Evolutionary conservation across 2,888 invertebrate species (phyloP), one percentile per base, ranked within the genome.

Genomic region (Coelopa pilipes): DNA sequence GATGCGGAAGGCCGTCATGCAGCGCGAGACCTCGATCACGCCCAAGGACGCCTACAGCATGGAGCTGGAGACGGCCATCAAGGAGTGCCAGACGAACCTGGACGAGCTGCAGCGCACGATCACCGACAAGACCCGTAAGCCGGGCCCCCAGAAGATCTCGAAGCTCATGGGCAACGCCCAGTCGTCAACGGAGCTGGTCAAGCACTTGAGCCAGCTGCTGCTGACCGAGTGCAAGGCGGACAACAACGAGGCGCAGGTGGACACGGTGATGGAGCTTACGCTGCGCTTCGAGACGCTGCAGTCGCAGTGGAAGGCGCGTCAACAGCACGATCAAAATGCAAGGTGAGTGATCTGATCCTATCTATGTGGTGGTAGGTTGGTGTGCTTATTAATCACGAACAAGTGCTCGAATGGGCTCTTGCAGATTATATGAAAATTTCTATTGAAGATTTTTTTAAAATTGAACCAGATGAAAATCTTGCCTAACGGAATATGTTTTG

Each of bases 31-130:
- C 0, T 92, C 92, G 15, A 91, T 93, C 76, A 94, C 94, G 59
- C 92, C 94, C 5, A 93, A 93, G 85, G 95, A 96, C 82, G 95
- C 95, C 0, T 96, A 95, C 83, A 88, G 92, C 72, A 92, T 91
- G 80, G 95, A 96, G 85, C 87, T 96, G 53, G 89, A 90, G 57
- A 90, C 92, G 4, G 96, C 95, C 0, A 89, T 95, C 5, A 88
- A 88, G 60, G 96, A 96, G 82, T 92, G 94, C 78, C 90, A 90
- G 66, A 89, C 89, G 10, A 91, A 93, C 76, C 87, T 96, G 4
- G 90, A 92, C 71, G 89, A 90, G 11, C 87, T 96, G 24, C 91
- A 93, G 83, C 89, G 87, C n/a, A 89, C 91, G 0, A 90, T 94
- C 4, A 81, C 78, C 62, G 89, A 89, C 73, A 90, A 91, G 75